Evolutionary conservation across 1,140 invertebrate species (phyloP).

Genomic region (Mizuhopecten yessoensis): DNA sequence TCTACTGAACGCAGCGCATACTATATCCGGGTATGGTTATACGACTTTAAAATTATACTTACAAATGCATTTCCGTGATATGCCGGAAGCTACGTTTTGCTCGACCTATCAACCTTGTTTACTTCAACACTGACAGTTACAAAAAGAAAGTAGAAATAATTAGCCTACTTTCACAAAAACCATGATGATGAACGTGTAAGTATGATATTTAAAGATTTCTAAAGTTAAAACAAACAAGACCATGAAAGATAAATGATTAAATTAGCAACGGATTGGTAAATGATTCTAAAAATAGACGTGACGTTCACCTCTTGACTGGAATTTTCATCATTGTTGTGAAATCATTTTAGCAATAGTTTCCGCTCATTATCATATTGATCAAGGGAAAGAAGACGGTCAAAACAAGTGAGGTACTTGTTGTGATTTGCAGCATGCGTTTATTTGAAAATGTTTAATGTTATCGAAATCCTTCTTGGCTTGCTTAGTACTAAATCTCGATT

Average conservation of each 20-base stretch:
- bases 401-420: background rate
- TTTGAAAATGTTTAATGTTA: background rate
- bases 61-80: background rate
- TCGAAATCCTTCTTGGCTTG: background rate
- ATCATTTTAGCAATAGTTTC: background rate
- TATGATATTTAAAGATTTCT: background rate
- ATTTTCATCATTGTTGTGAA: slow-evolving; percentile 25
- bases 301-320: background rate
- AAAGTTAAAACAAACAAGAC: background rate
- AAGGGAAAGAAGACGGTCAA: background rate
- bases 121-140: background rate
- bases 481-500: background rate
- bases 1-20: no score
- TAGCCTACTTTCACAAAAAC: background rate
- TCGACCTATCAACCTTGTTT: background rate
- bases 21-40: no score
- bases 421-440: background rate
- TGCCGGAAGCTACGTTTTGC: background rate
- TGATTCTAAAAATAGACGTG: background rate
- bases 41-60: background rate
- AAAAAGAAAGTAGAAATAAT: background rate
- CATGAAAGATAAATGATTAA: background rate
- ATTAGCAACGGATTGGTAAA: background rate
- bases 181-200: background rate
- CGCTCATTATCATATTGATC: no score